Percentiles rank a stretch among this genome's conserved stretches.
Evolutionary conservation across 2,888 invertebrate genomes (phyloP).

Genomic region (Cosmia trapezina): DNA sequence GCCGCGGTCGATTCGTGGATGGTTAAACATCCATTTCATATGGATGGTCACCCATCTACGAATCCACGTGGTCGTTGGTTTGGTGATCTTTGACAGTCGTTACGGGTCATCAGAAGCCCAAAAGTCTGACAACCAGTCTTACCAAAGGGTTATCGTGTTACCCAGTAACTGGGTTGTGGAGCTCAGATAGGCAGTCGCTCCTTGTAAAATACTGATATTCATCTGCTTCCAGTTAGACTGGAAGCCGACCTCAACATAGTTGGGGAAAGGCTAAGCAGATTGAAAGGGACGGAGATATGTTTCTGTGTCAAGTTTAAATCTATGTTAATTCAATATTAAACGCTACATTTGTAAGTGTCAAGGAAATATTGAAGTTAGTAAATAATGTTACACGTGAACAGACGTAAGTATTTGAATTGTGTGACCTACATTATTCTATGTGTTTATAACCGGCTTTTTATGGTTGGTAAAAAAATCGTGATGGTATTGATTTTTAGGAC

Average conservation of each 20-base stretch:
- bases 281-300: not conserved
- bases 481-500: too few relatives aligned
- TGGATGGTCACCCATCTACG: too few relatives aligned
- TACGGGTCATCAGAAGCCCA: too few relatives aligned
- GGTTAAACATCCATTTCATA: not conserved
- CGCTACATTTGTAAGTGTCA: slow-evolving; percentile 25
- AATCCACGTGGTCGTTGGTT: too few relatives aligned
- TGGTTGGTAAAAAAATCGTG: not conserved
- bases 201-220: not conserved
- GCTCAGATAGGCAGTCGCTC: not conserved
- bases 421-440: slow-evolving; percentile 27
- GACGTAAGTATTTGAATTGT: slow-evolving; percentile 9
- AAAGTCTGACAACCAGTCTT: too few relatives aligned
- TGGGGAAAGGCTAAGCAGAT: not conserved
- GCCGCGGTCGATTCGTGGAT: not conserved
- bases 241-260: not conserved
- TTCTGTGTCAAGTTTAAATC: slow-evolving; percentile 24
- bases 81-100: too few relatives aligned
- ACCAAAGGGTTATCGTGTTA: not conserved
- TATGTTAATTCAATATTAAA: slow-evolving; percentile 33
- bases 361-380: slow-evolving; percentile 15
- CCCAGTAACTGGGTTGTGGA: not conserved
- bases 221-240: too few relatives aligned
- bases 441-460: not conserved
- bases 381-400: slow-evolving; percentile 1